Conservation (phyloP, 2,113 vertebrate species). For the Phasianus colchicus region DNA sequence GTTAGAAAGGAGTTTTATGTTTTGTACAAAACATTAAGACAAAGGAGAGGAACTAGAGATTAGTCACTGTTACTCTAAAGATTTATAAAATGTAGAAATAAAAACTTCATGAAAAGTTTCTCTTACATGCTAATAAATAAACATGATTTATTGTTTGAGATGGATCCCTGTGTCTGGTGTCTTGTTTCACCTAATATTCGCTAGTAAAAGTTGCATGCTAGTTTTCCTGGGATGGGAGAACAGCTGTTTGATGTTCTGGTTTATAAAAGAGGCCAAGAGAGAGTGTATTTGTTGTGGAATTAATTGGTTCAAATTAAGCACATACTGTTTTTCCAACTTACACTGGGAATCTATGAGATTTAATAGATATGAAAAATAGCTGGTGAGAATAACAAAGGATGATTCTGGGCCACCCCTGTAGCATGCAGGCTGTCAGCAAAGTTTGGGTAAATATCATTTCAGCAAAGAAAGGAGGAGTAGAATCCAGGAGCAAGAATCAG, state of each 20-base stretch:
- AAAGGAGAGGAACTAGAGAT: background rate
- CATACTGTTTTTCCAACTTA: conserved; percentile 67
- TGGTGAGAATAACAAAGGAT: conserved; percentile 54
- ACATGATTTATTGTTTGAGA: conserved; percentile 35
- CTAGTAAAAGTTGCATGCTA: conserved; percentile 3
- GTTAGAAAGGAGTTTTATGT: background rate
- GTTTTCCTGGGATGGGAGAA: conserved; percentile 32
- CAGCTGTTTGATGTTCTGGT: conserved; percentile 67
- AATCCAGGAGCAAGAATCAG: background rate
- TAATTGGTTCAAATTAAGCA: conserved; percentile 67
- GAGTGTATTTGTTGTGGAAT: conserved; percentile 57
- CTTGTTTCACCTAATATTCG: conserved; percentile 26
- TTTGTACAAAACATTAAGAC: background rate
- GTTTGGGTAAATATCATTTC: conserved; percentile 17
- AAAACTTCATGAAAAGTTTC: conserved; percentile 23
- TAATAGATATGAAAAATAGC: conserved; percentile 70
- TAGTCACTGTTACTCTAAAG: background rate
- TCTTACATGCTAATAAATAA: conserved; percentile 33
- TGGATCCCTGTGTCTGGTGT: background rate
- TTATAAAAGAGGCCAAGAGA: conserved; percentile 58
- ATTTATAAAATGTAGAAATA: conserved; percentile 33
- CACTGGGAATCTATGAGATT: conserved; percentile 61
- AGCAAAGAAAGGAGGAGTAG: background rate
- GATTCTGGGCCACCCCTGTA: conserved; percentile 55
- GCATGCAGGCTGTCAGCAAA: conserved; percentile 20